Base-by-base conservation (phyloP, 2,113 vertebrate genomes). In the Nesoenas mayeri region DNA sequence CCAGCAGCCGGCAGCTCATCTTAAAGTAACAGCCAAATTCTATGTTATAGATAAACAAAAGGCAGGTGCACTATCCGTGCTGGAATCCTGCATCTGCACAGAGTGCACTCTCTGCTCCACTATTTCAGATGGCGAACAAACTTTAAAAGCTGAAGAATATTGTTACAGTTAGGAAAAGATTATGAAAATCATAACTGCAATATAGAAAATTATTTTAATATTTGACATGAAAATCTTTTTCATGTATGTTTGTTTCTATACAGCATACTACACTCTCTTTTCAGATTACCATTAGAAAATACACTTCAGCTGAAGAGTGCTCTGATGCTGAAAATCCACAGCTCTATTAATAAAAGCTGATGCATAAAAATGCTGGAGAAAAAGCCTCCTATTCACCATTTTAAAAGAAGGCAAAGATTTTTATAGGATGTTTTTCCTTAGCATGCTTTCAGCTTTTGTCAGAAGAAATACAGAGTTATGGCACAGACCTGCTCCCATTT, bases 391-490 rank as follows among this genome's bases (percentile, higher is more conserved):
- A 36, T 51, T 65, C 29, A 36, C 29, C 9, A 72, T 57, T 91
- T 86, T 42, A 79, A 82, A 91, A 56, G 31, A 77, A 87, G 12
- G 65, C 14, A 79, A 93, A 71, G 7, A 57, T 88, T 84, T 95
- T 85, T 54, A 60, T 60, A 36, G 47, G n/a, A 58, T 47, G 42
- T 65, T 92, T 86, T 93, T 85, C 82, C 57, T 94, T 88, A 67
- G 77, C 9, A 3, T 38, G 58, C 73, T 89, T 96, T 94, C 91
- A 91, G 82, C 83, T 95, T 90, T 94, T 86, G 89, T 75, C 28
- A 79, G 85, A 51, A 88, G 92, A 92, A 96, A 86, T 57, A 70
- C 2, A 44, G 19, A 83, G 67, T 87, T 51, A 86, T 85, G 67
- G 94, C 40, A 51, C 29, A 74, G 78, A 12, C n/a, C 58, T 56